phyloP scores from a whole-genome alignment of 2,113 vertebrate genomes.

The Atherinomorus stipes region DNA sequence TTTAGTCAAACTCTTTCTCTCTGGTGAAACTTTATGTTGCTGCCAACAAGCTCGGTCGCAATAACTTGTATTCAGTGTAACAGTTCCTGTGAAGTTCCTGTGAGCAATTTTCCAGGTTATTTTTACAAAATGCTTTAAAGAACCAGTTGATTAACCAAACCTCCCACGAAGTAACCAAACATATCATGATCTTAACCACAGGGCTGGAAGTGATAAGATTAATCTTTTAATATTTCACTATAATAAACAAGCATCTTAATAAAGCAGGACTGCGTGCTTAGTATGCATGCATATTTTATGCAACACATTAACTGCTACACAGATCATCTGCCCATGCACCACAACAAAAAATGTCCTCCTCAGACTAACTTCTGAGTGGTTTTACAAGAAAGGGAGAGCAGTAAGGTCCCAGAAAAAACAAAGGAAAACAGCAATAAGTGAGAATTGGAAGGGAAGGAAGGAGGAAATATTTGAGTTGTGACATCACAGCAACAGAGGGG shows the following conservation, averaged over 20 bases:
- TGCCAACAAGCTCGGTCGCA: background rate
- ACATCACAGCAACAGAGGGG: conserved; percentile 72
- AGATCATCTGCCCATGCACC: no score
- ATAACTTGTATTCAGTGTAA: background rate
- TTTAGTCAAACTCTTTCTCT: background rate
- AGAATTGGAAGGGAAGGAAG: conserved; percentile 58
- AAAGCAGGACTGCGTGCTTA: background rate
- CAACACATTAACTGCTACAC: no score
- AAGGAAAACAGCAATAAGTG: conserved; percentile 60
- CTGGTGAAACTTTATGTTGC: background rate
- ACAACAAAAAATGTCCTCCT: background rate
- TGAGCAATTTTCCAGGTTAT: background rate
- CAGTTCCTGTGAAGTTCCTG: background rate
- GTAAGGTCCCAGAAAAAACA: conserved; percentile 26
- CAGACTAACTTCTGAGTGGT: background rate
- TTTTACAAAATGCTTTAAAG: background rate
- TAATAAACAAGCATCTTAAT: background rate
- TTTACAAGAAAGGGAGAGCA: conserved; percentile 1
- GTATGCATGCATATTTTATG: no score
- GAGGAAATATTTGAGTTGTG: conserved; percentile 71
- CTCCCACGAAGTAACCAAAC: background rate
- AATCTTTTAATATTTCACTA: background rate
- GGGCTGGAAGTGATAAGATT: no score
- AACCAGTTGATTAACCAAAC: background rate
- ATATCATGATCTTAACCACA: background rate